Evolutionary conservation across 2,888 invertebrate species (phyloP).

Genomic region (Tillus elongatus): DNA sequence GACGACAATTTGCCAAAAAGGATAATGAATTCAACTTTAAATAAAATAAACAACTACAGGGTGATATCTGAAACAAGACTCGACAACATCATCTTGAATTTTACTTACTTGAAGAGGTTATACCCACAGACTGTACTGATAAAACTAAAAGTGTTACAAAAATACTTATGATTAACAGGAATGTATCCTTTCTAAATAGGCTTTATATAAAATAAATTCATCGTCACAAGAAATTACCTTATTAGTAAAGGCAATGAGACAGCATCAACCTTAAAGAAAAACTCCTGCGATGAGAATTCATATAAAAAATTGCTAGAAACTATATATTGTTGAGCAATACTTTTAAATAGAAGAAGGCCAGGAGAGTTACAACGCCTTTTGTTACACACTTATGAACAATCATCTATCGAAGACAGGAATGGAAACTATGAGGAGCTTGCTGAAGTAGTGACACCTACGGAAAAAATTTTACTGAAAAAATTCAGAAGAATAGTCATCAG

Average conservation of each 20-base stretch:
- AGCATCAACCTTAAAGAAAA: conserved; percentile 8
- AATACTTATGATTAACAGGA: too few relatives aligned
- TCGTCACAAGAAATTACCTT: conserved; percentile 8
- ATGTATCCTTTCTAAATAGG: too few relatives aligned
- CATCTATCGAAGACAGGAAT: conserved; percentile 7
- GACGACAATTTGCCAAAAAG: too few relatives aligned
- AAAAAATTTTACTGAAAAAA: conserved; percentile 18
- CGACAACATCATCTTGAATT: too few relatives aligned
- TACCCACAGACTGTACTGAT: too few relatives aligned
- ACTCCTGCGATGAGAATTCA: conserved; percentile 9
- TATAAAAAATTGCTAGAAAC: conserved; percentile 8
- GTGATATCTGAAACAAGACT: too few relatives aligned
- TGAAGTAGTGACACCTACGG: conserved; percentile 15
- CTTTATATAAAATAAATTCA: too few relatives aligned
- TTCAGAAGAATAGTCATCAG: conserved; percentile 19
- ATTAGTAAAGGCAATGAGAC: conserved; percentile 6
- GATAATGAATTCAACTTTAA: too few relatives aligned
- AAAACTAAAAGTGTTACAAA: too few relatives aligned
- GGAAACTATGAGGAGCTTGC: conserved; percentile 18
- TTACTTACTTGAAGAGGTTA: too few relatives aligned
- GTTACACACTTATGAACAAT: conserved; percentile 15
- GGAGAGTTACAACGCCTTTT: conserved; percentile 23
- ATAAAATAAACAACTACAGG: too few relatives aligned
- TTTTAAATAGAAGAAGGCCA: conserved; percentile 23
- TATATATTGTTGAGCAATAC: conserved; percentile 1